Base-by-base conservation (phyloP, 2,797 vertebrate species). In the Phylloscopus collybita region DNA sequence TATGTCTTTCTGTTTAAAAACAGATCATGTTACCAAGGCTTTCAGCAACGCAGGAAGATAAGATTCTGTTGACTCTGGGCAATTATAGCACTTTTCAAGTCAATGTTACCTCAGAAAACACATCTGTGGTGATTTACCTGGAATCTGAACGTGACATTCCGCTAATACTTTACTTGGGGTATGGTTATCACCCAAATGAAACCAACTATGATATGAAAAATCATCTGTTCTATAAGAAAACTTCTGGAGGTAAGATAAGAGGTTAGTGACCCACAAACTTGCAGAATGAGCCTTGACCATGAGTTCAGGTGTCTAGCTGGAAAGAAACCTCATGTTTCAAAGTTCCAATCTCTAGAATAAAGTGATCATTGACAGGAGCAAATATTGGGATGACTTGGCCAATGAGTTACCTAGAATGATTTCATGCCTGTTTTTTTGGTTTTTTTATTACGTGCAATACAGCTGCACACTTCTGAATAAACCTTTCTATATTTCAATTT, bases 1-100 rank as follows among this genome's bases (percentile, higher is more conserved):
- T 80, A 9, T 60, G 32, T 47, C 44, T 66, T 91, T 93, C 81
- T 93, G 20, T 91, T 95, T 88, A 32, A 92, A 88, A 93, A 18
- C 92, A 99, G 99, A 99, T 99, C 93, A 96, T 98, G 56, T 96
- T 99, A 50, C 99, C 99, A 16, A 98, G 98, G 70, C 95, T 88
- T 66, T 97, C 97, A 3, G 83, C 89, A 44, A 90, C 88, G 22
- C 97, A 97, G 40, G 96, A 98, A 38, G 98, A 98, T 80, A 98
- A 97, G 45, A 99, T 98, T 5, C 65, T 98, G 83, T 83, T 99
- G 96, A 98, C 98, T 91, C 96, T 99, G 79, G 97, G 97, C 74
- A 98, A 98, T 95, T 98, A 97, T 66, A 99, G 98, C 93, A 98
- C 98, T 86, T 92, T 99, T 86, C 96, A 98, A 95, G 98, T 99